Evolutionary conservation across 1,140 invertebrate species (phyloP).

Genomic region (Cyclargus thomasi): DNA sequence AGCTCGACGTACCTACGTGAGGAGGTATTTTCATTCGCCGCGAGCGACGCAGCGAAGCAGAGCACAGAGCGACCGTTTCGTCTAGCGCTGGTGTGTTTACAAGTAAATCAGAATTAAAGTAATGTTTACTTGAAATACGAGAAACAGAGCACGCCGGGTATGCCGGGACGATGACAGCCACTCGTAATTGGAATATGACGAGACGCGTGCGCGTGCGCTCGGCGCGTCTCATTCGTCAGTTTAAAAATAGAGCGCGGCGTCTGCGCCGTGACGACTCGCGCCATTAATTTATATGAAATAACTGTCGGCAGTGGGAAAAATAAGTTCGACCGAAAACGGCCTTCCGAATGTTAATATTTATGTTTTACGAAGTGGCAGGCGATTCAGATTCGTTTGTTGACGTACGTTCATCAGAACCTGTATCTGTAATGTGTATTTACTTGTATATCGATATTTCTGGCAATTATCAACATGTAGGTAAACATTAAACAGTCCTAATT

Average conservation of each 20-base stretch:
- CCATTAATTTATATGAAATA: slow-evolving; percentile 75
- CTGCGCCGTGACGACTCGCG: slow-evolving; percentile 72
- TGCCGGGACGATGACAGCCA: slow-evolving; percentile 66
- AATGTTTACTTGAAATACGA: slow-evolving; percentile 47
- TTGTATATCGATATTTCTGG: not conserved
- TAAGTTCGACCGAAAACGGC: slow-evolving; percentile 67
- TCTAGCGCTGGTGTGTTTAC: slow-evolving; percentile 25
- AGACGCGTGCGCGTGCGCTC: slow-evolving; percentile 67
- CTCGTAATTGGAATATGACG: slow-evolving; percentile 74
- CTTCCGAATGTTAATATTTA: slow-evolving; percentile 71
- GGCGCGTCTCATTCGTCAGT: slow-evolving; percentile 71
- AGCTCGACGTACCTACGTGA: slow-evolving; percentile 37
- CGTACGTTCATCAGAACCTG: slow-evolving; percentile 37
- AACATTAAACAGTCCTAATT: not conserved
- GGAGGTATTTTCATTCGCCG: slow-evolving; percentile 48
- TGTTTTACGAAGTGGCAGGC: slow-evolving; percentile 67
- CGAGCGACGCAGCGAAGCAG: slow-evolving; percentile 20
- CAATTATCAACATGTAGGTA: not conserved
- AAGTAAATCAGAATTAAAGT: slow-evolving; percentile 34
- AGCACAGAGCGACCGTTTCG: slow-evolving; percentile 20
- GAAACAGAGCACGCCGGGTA: slow-evolving; percentile 51
- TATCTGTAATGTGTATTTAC: slow-evolving; percentile 7
- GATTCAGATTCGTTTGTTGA: slow-evolving; percentile 43
- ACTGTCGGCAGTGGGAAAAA: slow-evolving; percentile 73
- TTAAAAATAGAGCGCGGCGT: slow-evolving; percentile 71